A percentile compares a stretch with the other conserved stretches of the same genome.
These are phyloP conservation scores for Cheilosia vulpina DNA, from an alignment of 2,888 invertebrate genomes.

Conservation along the genomic window DNA sequence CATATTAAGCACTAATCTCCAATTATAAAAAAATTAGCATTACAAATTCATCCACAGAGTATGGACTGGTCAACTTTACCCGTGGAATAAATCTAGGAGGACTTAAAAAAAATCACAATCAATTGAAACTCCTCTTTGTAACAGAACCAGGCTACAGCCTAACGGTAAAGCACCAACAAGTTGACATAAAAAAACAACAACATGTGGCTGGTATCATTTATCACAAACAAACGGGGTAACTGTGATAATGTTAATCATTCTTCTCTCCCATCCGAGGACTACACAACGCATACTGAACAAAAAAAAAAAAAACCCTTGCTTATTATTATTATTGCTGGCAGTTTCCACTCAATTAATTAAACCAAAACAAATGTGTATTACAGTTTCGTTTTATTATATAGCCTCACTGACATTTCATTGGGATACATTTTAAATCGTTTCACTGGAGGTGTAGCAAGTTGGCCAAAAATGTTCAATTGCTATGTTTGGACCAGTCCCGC, in stretches of 20 bases:
- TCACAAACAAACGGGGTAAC: slow-evolving; percentile 14
- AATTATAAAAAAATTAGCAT: neutral
- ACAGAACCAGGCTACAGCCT: neutral
- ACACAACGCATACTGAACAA: slow-evolving; percentile 4
- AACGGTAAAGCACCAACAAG: slow-evolving; percentile 23
- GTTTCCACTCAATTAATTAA: slow-evolving; percentile 74
- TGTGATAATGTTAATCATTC: slow-evolving; percentile 9
- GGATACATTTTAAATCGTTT: too few species aligned
- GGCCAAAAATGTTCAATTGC: too few species aligned
- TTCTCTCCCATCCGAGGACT: slow-evolving; percentile 1
- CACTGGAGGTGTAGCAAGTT: too few species aligned
- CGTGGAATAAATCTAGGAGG: slow-evolving; percentile 13
- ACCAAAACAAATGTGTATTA: slow-evolving; percentile 70
- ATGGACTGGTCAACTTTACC: neutral
- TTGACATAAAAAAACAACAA: slow-evolving; percentile 47
- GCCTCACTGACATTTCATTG: neutral
- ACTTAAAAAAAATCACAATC: slow-evolving; percentile 40
- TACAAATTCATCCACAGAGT: slow-evolving; percentile 19
- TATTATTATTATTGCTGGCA: slow-evolving; percentile 56
- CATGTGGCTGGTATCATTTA: slow-evolving; percentile 36
- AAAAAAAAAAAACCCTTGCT: slow-evolving; percentile 34
- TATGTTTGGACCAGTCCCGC: too few species aligned
- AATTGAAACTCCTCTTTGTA: slow-evolving; percentile 5
- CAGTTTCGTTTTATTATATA: neutral
- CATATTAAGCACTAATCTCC: slow-evolving; percentile 17